Percentiles rank a stretch among this genome's conserved stretches.
These are phyloP conservation scores for Scomberomorus guttatus DNA, from an alignment of 2,797 vertebrate species.

Conservation along the genomic window DNA sequence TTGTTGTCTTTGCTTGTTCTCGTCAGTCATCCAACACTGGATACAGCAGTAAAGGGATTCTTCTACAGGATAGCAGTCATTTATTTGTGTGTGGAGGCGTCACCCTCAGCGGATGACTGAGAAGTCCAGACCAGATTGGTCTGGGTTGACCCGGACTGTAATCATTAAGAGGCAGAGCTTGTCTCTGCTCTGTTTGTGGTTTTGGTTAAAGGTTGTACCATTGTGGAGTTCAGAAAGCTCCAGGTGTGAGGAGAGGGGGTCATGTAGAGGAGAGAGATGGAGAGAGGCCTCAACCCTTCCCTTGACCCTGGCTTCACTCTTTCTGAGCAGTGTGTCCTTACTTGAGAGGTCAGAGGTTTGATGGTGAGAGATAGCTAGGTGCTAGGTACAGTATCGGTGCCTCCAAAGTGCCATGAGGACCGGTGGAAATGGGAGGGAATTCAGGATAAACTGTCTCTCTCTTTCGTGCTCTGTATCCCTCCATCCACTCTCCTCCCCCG, in stretches of 20 bases:
- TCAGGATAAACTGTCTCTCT: slow-evolving; percentile 37
- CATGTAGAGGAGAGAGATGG: slow-evolving; percentile 16
- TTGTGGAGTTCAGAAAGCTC: slow-evolving; percentile 62
- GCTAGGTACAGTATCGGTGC: slow-evolving; percentile 37
- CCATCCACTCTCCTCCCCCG: slow-evolving; percentile 26
- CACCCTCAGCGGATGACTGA: slow-evolving; percentile 21
- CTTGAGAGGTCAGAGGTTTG: slow-evolving; percentile 35
- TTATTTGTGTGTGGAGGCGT: slow-evolving; percentile 11
- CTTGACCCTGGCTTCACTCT: slow-evolving; percentile 26
- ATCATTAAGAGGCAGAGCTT: slow-evolving; percentile 41
- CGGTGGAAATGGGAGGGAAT: slow-evolving; percentile 31
- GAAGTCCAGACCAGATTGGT: slow-evolving; percentile 28
- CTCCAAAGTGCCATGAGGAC: slow-evolving; percentile 44
- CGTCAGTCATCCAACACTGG: slow-evolving; percentile 73
- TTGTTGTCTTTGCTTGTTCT: slow-evolving; percentile 64
- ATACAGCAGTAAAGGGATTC: slow-evolving; percentile 87
- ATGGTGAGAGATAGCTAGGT: slow-evolving; percentile 32
- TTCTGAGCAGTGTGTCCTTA: slow-evolving; percentile 30
- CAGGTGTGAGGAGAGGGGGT: slow-evolving; percentile 18
- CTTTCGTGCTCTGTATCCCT: slow-evolving; percentile 18
- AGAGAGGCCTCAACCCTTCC: slow-evolving; percentile 14
- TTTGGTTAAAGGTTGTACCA: slow-evolving; percentile 74
- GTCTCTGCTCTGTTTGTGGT: slow-evolving; percentile 59
- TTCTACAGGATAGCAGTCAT: slow-evolving; percentile 69
- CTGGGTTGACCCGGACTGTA: slow-evolving; percentile 23